phyloP scores from a whole-genome alignment of 2,888 invertebrate genomes.

The Papilio protenor region DNA sequence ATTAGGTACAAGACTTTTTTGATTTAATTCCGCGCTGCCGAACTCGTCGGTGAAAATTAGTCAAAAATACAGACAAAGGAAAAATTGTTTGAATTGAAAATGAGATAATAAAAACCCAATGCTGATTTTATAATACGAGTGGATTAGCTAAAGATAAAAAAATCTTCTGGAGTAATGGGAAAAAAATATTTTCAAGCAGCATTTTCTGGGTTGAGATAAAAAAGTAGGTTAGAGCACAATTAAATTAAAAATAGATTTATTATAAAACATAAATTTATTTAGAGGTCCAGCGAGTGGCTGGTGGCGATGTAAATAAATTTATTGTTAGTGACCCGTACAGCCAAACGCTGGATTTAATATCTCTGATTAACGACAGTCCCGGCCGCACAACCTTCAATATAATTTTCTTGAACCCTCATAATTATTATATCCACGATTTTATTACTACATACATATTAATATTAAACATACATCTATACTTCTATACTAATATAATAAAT shows the following conservation, averaged over 20 bases:
- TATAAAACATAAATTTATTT: neutral
- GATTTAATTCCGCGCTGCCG: too few relatives aligned
- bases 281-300: neutral
- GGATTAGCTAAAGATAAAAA: too few relatives aligned
- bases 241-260: neutral
- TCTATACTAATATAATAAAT: too few relatives aligned
- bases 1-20: too few relatives aligned
- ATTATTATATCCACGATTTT: slow-evolving; percentile 8
- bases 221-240: neutral
- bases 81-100: too few relatives aligned
- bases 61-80: too few relatives aligned
- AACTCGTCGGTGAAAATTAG: too few relatives aligned
- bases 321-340: slow-evolving; percentile 21
- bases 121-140: too few relatives aligned
- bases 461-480: neutral
- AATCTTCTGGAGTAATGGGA: too few relatives aligned
- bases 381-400: slow-evolving; percentile 1
- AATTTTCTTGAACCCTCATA: slow-evolving; percentile 18
- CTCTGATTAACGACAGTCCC: slow-evolving; percentile 15
- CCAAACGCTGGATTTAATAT: slow-evolving; percentile 17
- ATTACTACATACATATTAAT: neutral
- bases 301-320: slow-evolving; percentile 13
- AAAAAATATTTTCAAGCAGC: neutral
- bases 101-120: too few relatives aligned
- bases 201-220: neutral